A percentile compares a stretch with the other conserved stretches of the same genome.
These are phyloP conservation scores for Drosophila setifemur DNA, from an alignment of 1,140 invertebrate genomes.

Conservation along the genomic window DNA sequence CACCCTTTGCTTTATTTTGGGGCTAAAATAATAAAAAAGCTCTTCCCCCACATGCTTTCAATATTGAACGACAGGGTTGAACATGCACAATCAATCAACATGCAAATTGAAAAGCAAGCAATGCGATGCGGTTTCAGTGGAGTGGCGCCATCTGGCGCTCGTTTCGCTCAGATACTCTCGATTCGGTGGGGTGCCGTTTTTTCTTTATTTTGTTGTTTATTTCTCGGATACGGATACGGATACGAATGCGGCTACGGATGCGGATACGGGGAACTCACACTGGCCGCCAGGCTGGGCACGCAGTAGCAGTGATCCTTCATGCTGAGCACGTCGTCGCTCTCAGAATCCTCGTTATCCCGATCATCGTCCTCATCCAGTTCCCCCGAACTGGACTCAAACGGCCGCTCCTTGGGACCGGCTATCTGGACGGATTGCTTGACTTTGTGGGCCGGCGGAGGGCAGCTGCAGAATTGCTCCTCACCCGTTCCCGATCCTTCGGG, in stretches of 20 bases:
- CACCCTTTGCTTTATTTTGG: slow-evolving; percentile 41
- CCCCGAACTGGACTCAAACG: slow-evolving; percentile 48
- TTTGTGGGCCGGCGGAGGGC: slow-evolving; percentile 32
- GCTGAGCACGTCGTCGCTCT: slow-evolving; percentile 74
- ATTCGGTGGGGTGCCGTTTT: slow-evolving; percentile 42
- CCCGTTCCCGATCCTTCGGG: neutral
- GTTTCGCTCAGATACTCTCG: slow-evolving; percentile 47
- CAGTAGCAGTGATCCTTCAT: slow-evolving; percentile 81
- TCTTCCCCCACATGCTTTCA: slow-evolving; percentile 33
- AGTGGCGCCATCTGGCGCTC: slow-evolving; percentile 24
- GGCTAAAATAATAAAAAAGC: slow-evolving; percentile 35
- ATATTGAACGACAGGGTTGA: slow-evolving; percentile 40
- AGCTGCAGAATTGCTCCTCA: slow-evolving; percentile 67
- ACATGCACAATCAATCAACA: slow-evolving; percentile 48
- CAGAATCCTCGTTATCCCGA: slow-evolving; percentile 43
- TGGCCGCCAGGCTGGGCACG: slow-evolving; percentile 79
- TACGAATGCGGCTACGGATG: slow-evolving; percentile 13
- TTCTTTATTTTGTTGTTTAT: neutral
- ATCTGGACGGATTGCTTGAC: slow-evolving; percentile 36
- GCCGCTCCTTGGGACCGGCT: slow-evolving; percentile 17
- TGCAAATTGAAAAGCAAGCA: slow-evolving; percentile 52
- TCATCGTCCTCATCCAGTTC: slow-evolving; percentile 38
- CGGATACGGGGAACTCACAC: slow-evolving; percentile 69
- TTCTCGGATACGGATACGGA: slow-evolving; percentile 2
- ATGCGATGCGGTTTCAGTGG: slow-evolving; percentile 29